Percentiles rank a stretch among this genome's conserved stretches.
phyloP scores from a whole-genome alignment of 35 echinoderm and acorn worm species.

The Ophiothrix spiculata region DNA sequence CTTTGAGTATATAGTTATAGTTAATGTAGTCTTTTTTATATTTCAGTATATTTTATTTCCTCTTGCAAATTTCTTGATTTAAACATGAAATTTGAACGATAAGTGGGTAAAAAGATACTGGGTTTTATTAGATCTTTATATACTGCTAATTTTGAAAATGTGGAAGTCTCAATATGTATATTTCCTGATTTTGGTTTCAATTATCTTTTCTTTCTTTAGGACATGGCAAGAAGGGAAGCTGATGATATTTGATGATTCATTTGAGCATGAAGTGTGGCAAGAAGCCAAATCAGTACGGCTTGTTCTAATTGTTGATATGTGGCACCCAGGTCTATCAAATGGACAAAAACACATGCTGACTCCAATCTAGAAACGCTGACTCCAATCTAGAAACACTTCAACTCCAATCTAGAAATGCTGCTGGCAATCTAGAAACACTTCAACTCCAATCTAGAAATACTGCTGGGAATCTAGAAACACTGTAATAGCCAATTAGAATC shows the following conservation, averaged over 20 bases:
- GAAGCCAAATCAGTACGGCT: slow-evolving; percentile 48
- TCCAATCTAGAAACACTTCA: slow-evolving; percentile 26
- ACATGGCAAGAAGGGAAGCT: slow-evolving; percentile 80
- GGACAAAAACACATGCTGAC: slow-evolving; percentile 52
- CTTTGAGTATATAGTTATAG: too few species aligned
- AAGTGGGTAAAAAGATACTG: neutral
- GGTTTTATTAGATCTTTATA: neutral
- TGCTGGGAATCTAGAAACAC: too few species aligned
- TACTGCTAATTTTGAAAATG: neutral
- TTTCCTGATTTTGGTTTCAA: neutral
- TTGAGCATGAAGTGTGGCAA: slow-evolving; percentile 99
- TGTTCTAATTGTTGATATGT: slow-evolving; percentile 76
- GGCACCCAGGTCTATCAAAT: slow-evolving; percentile 80
- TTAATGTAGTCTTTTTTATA: too few species aligned
- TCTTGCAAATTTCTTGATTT: too few species aligned
- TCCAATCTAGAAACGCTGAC: slow-evolving; percentile 47
- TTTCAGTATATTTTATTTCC: too few species aligned
- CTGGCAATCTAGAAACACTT: too few species aligned
- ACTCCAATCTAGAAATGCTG: slow-evolving; percentile 57
- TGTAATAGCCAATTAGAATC: too few species aligned
- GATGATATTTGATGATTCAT: slow-evolving; percentile 94
- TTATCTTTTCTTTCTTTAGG: slow-evolving; percentile 32
- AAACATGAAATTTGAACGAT: neutral
- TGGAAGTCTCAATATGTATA: neutral
- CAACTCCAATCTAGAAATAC: too few species aligned